These are phyloP conservation scores for Mythimna ferrago DNA, from an alignment of 2,888 invertebrate genomes.

Conservation along the genomic window DNA sequence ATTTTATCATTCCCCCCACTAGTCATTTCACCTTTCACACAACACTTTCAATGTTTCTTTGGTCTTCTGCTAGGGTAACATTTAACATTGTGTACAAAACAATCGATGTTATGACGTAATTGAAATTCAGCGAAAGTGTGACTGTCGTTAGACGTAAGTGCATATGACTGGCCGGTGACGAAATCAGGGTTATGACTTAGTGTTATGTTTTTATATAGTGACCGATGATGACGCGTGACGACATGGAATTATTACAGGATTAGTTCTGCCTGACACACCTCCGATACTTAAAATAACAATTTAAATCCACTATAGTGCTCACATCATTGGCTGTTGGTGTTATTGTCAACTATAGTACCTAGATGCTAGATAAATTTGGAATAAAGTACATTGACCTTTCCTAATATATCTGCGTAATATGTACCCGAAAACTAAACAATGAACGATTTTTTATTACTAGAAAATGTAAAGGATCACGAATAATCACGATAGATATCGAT, in stretches of 20 bases:
- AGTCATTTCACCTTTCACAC: background rate
- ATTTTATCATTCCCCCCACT: background rate
- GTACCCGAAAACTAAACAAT: too few species aligned
- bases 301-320: background rate
- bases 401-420: too few species aligned
- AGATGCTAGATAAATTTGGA: too few species aligned
- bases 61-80: constrained; percentile 1
- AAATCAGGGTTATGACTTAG: constrained; percentile 22
- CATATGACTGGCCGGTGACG: constrained; percentile 36
- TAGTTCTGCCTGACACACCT: constrained; percentile 17
- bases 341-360: constrained; percentile 1
- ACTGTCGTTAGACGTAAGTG: constrained; percentile 28
- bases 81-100: constrained; percentile 37
- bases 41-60: background rate
- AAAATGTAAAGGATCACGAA: too few species aligned
- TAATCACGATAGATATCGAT: too few species aligned
- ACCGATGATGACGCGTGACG: constrained; percentile 25
- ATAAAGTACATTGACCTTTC: too few species aligned
- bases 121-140: constrained; percentile 44
- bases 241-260: constrained; percentile 1
- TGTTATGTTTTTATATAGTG: constrained; percentile 2
- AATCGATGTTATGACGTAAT: constrained; percentile 45
- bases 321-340: background rate
- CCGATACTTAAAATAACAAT: background rate
- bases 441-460: too few species aligned